These are phyloP conservation scores for Smutsia temminckii DNA, from an alignment of 2,797 vertebrate species.

Conservation along the genomic window DNA sequence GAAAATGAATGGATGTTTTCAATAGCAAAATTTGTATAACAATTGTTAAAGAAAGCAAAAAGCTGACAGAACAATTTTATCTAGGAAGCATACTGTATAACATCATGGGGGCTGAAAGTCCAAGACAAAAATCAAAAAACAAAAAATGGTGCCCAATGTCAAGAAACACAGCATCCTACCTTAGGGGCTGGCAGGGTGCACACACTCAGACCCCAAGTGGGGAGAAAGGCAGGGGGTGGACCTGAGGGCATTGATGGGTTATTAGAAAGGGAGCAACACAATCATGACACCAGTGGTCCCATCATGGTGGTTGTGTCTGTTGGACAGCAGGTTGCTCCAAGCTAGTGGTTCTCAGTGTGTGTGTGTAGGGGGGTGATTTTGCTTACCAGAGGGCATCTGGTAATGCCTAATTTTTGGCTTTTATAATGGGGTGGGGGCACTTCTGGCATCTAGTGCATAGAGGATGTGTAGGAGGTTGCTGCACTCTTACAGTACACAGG, in stretches of 20 bases:
- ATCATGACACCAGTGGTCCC: background rate
- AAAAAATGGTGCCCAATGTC: background rate
- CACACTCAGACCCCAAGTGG: background rate
- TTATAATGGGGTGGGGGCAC: background rate
- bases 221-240: background rate
- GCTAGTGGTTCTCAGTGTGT: background rate
- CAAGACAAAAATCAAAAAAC: background rate
- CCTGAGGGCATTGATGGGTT: background rate
- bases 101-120: background rate
- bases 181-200: background rate
- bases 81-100: constrained; percentile 5
- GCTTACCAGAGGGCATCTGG: background rate
- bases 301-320: background rate
- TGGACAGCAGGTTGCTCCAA: background rate
- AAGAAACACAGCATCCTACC: background rate
- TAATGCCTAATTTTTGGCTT: background rate
- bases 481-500: background rate
- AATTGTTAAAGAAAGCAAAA: constrained; percentile 43
- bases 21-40: constrained; percentile 43
- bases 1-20: constrained; percentile 43
- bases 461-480: background rate
- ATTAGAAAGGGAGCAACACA: background rate
- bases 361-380: background rate
- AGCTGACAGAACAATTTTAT: constrained; percentile 37
- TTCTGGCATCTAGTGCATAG: background rate